phyloP scores from a whole-genome alignment of 1,140 invertebrate species.

The Eciton burchellii region DNA sequence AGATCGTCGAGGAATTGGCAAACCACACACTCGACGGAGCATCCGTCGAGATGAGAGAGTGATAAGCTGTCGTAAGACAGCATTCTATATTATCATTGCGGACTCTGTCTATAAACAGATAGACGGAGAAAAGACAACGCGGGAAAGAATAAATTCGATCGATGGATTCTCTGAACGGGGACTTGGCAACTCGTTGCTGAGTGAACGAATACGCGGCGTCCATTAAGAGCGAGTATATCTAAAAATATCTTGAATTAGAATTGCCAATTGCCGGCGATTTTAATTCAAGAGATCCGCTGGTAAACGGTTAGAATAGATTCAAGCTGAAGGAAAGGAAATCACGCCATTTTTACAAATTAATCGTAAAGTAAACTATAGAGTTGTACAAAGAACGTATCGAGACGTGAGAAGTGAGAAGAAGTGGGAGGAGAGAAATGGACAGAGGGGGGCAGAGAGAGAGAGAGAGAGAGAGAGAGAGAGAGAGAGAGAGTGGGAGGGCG shows the following conservation, averaged over 20 bases:
- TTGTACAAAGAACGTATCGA: background rate
- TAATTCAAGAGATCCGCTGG: too few species aligned
- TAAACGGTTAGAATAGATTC: background rate
- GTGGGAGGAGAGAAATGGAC: too few species aligned
- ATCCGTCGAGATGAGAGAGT: conserved; percentile 52
- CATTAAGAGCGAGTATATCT: too few species aligned
- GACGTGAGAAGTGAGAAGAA: conserved; percentile 5
- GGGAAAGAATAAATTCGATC: conserved; percentile 38
- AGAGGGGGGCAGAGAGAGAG: background rate
- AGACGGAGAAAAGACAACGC: background rate
- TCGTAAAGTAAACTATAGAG: background rate
- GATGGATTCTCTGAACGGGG: conserved; percentile 33
- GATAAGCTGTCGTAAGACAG: conserved; percentile 18
- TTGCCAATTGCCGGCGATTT: too few species aligned
- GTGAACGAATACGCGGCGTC: too few species aligned
- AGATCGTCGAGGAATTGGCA: conserved; percentile 74
- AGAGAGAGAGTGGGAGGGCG: background rate
- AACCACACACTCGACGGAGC: conserved; percentile 45
- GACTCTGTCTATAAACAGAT: background rate
- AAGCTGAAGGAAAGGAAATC: background rate
- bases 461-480: conserved; percentile 16
- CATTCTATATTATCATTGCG: conserved; percentile 31
- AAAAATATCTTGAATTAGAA: too few species aligned
- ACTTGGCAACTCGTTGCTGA: too few species aligned
- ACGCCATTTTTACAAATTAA: background rate